Evolutionary conservation across 1,140 invertebrate genomes (phyloP).

Genomic region (Drosophila sucinea): DNA sequence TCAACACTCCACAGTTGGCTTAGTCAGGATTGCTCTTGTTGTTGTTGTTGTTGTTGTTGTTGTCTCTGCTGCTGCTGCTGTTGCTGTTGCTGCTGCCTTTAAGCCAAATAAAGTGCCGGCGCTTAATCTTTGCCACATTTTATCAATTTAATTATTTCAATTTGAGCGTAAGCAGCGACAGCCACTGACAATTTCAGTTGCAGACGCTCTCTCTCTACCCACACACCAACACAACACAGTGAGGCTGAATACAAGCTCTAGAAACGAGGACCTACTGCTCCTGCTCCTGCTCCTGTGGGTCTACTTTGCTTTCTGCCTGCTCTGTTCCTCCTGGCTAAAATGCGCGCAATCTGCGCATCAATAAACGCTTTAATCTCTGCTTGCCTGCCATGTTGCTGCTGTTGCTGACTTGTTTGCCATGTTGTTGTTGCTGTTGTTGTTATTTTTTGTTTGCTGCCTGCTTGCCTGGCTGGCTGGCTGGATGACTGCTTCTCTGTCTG

Average conservation of each 20-base stretch:
- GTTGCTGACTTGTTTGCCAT: conserved; percentile 48
- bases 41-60: conserved; percentile 20
- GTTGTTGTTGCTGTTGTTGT: conserved; percentile 45
- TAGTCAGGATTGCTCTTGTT: conserved; percentile 50
- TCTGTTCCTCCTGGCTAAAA: conserved; percentile 75
- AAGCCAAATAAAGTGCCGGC: conserved; percentile 78
- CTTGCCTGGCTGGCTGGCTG: conserved; percentile 49
- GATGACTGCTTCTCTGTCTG: conserved; percentile 30
- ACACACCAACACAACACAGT: conserved; percentile 34
- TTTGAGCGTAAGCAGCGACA: conserved; percentile 77
- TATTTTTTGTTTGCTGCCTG: conserved; percentile 29
- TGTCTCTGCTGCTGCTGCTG: neutral
- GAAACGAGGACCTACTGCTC: conserved; percentile 15
- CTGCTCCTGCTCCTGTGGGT: conserved; percentile 33
- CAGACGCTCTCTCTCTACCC: conserved; percentile 39
- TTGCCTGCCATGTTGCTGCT: conserved; percentile 57
- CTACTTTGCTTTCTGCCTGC: conserved; percentile 10
- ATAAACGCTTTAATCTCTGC: conserved; percentile 82
- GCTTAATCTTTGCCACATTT: conserved; percentile 82
- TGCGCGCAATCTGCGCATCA: conserved; percentile 81
- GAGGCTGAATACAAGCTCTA: conserved; percentile 18
- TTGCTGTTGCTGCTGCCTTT: conserved; percentile 54
- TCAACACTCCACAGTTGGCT: conserved; percentile 81
- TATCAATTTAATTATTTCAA: conserved; percentile 82
- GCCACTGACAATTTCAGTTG: conserved; percentile 68